Conservation (phyloP, 2,113 vertebrate species). For the Apteryx owenii region DNA sequence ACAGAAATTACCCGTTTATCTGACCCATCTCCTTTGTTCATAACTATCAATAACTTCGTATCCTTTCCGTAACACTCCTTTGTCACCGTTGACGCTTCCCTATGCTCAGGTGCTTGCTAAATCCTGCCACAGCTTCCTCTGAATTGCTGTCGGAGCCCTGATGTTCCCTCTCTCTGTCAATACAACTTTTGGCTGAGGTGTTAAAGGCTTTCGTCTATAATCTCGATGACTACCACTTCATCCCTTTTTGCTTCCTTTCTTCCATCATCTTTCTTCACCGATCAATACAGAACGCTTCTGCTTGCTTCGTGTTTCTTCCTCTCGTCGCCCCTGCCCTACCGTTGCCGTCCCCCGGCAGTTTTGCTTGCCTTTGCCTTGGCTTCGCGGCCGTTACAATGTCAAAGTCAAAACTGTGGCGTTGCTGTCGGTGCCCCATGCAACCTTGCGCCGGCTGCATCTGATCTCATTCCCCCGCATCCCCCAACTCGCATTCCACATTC, state of each 20-base stretch:
- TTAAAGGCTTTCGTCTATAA: neutral
- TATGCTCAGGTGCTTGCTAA: neutral
- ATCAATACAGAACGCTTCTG: neutral
- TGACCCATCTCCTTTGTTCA: neutral
- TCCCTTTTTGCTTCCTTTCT: neutral
- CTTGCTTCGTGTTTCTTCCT: neutral
- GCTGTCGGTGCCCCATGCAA: neutral
- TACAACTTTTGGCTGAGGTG: neutral
- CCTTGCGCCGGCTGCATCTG: constrained; percentile 32
- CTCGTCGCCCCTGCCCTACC: accelerated
- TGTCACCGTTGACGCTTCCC: neutral
- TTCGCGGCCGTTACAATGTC: neutral
- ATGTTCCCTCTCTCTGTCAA: neutral
- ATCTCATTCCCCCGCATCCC: constrained; percentile 26
- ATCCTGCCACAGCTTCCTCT: neutral
- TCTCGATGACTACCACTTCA: neutral
- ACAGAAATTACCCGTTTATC: neutral
- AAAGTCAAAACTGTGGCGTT: constrained; percentile 38
- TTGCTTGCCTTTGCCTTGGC: neutral
- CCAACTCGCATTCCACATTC: constrained; percentile 67
- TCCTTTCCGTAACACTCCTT: neutral
- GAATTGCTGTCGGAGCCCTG: neutral
- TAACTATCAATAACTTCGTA: neutral
- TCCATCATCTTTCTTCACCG: neutral
- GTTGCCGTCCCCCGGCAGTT: neutral